Evolutionary conservation across 2,797 vertebrate species (phyloP), one percentile per base, ranked within the genome.

Genomic region (Gymnoscopelus braueri): DNA sequence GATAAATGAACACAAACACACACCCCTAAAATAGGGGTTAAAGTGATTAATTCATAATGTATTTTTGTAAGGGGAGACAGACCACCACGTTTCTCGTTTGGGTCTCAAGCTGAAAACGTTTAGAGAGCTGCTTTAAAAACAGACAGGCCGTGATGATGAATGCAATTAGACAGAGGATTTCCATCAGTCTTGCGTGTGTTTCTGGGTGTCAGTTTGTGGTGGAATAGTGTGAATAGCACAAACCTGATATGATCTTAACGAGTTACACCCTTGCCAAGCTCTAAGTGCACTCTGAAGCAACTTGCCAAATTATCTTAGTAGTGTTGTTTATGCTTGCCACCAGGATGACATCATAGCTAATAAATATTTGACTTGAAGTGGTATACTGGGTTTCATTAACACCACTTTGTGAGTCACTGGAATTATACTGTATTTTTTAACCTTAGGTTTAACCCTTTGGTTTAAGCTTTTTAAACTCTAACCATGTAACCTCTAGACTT

Each of bases 141-240:
- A 84, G 82, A 83, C 74, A 76, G 26, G 78, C 56, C 77, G 72
- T 69, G 1, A 44, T 63, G 74, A 79, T 7, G 24, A 24, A 7
- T 29, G 65, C 51, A 48, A 39, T 39, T 39, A 63, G 60, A 66
- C 23, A 35, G 69, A 86, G 66, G 79, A 75, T 65, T 82, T 78
- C 75, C 68, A 77, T 65, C 69, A 72, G 63, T 29, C 72, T 60
- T 8, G 12, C 63, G 39, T 24, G 44, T 58, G 67, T 72, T 77
- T 65, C 73, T 60, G 67, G 62, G 72, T 79, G 14, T 11, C 11
- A 9, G 67, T 77, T 71, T 79, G 74, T 60, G 75, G 47, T 71
- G 0, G 2, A 82, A 66, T 60, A 54, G 64, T 78, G 74, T 55
- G 44, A 84, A 58, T 11, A 12, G n/a, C 47, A 72, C 35, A 50